Evolutionary conservation across 2,797 vertebrate genomes (phyloP), one percentile per base, ranked within the genome.

Genomic region (Falco columbarius): DNA sequence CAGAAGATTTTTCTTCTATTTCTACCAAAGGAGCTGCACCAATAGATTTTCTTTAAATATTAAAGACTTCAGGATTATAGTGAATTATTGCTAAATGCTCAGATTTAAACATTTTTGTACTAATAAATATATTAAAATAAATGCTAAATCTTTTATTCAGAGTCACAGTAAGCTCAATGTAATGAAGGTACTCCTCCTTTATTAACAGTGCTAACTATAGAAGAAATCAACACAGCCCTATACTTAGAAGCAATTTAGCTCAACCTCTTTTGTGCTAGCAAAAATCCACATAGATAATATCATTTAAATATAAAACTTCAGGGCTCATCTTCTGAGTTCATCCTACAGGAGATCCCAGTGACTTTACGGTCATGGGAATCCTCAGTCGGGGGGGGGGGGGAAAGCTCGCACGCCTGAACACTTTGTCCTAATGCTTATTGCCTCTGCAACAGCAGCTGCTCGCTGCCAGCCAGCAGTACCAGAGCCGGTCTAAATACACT

Each of bases 1-100:
- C 19, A 7, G 51, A 87, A 93, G 81, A 93, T 92, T 93, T 95
- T 93, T 93, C 65, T 93, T 93, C 67, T 88, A 40, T 86, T 95
- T 93, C 93, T 90, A 93, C 84, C 70, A 86, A 91, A 92, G 83
- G 27, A 85, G 73, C 54, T 75, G 58, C 49, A 89, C 34, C 51
- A 87, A 89, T 9, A 84, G 46, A 91, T 94, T 88, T 82, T 73
- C 81, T 91, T 96, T 91, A 94, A 84, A 82, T 68, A 79, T 32
- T 73, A 67, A 80, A 89, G 46, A 36, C 72, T 91, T 73, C 24
- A 34, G 44, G 67, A 92, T 75, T 89, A 85, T 8, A 91, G 49
- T 4, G 8, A 91, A 79, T 70, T 95, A 80, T 59, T 82, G 51
- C 46, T 91, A 82, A 89, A 86, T 44, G 55, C 54, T 90, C 24